A percentile compares a stretch with the other conserved stretches of the same genome.
phyloP scores from a whole-genome alignment of 2,888 invertebrate genomes.

The Cantharis nigra region DNA sequence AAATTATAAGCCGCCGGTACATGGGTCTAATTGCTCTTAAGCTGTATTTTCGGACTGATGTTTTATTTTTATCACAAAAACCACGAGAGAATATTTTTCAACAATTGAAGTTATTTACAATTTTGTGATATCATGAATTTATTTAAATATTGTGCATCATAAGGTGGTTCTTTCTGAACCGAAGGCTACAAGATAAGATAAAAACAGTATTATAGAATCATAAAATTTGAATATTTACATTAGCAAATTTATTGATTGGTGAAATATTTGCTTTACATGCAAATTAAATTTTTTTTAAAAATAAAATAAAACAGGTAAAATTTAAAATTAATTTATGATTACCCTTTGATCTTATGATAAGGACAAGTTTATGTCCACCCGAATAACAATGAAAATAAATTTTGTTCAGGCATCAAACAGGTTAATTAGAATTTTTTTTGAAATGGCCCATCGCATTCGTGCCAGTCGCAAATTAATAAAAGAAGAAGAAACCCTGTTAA shows the following conservation, averaged over 20 bases:
- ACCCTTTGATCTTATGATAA: neutral
- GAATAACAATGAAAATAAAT: constrained; percentile 3
- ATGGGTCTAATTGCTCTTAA: neutral
- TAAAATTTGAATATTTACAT: neutral
- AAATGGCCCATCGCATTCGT: neutral
- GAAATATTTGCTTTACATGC: neutral
- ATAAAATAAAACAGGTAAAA: neutral
- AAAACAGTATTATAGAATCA: neutral
- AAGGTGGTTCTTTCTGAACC: neutral
- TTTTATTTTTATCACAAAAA: neutral
- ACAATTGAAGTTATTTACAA: too few relatives aligned
- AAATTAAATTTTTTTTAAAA: neutral
- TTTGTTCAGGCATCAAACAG: neutral
- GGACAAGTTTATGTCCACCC: constrained; percentile 4
- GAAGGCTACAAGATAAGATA: neutral
- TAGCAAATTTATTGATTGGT: neutral
- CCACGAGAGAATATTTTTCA: too few relatives aligned
- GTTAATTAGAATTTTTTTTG: neutral
- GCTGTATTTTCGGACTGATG: neutral
- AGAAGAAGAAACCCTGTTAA: neutral
- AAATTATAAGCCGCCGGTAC: neutral
- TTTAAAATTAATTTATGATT: neutral
- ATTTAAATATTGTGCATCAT: neutral
- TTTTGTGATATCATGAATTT: neutral
- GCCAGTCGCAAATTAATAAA: constrained; percentile 21